Percentiles rank a stretch among this genome's conserved stretches.
phyloP scores from a whole-genome alignment of 2,888 invertebrate genomes.

The Aplocera efformata region DNA sequence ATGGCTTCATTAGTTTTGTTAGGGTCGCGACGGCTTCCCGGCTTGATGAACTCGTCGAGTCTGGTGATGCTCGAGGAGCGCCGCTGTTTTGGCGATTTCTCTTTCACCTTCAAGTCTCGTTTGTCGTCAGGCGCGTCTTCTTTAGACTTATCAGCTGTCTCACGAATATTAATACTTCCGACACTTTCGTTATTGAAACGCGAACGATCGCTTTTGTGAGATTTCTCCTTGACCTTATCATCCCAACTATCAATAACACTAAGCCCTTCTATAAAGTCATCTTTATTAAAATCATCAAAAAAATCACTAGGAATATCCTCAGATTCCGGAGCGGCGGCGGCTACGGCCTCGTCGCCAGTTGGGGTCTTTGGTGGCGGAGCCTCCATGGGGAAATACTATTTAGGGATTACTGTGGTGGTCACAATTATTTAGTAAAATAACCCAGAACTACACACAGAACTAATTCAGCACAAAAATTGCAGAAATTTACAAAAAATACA shows the following conservation, averaged over 20 bases:
- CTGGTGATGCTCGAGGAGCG: constrained; percentile 33
- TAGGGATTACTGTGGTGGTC: background rate
- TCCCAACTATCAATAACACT: constrained; percentile 74
- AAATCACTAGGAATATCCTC: constrained; percentile 74
- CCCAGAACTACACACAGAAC: too few species aligned
- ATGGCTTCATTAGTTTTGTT: constrained; percentile 70
- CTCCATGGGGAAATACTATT: constrained; percentile 17
- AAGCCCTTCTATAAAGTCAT: constrained; percentile 70
- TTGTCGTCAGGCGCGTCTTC: constrained; percentile 6
- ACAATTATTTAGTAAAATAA: background rate
- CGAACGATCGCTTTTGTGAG: constrained; percentile 21
- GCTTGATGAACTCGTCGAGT: constrained; percentile 58
- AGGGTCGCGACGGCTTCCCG: constrained; percentile 69
- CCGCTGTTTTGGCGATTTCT: constrained; percentile 11
- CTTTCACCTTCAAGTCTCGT: background rate
- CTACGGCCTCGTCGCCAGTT: constrained; percentile 27
- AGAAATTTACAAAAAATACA: too few species aligned
- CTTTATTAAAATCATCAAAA: constrained; percentile 70
- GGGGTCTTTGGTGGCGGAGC: background rate
- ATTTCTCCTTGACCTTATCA: constrained; percentile 35
- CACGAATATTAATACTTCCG: constrained; percentile 50
- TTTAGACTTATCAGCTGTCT: constrained; percentile 26
- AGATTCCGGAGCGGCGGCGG: constrained; percentile 37
- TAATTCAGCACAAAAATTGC: too few species aligned
- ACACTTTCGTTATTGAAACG: constrained; percentile 41